These are phyloP conservation scores for Nebria ingens DNA, from an alignment of 1,140 invertebrate genomes.

Conservation along the genomic window DNA sequence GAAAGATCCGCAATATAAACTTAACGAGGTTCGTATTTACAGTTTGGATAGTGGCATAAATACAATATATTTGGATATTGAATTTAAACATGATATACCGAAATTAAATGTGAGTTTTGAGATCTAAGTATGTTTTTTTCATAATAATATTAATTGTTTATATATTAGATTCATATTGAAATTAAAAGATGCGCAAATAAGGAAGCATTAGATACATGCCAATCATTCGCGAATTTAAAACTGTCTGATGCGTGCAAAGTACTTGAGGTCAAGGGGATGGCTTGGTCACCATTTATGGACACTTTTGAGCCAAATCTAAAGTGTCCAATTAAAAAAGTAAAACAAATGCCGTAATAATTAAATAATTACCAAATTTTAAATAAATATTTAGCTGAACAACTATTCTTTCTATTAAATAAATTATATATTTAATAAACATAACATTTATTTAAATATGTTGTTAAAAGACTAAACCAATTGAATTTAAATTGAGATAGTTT, in stretches of 20 bases:
- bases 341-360: too few species aligned
- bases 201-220: background rate
- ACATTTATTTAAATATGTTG: too few species aligned
- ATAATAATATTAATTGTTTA: background rate
- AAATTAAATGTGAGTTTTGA: background rate
- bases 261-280: background rate
- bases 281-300: background rate
- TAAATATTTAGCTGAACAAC: too few species aligned
- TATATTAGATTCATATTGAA: background rate
- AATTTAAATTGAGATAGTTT: too few species aligned
- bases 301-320: background rate
- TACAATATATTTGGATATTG: background rate
- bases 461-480: too few species aligned
- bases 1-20: background rate
- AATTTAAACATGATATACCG: background rate
- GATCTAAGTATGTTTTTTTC: background rate
- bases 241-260: background rate
- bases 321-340: background rate
- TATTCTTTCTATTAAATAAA: too few species aligned
- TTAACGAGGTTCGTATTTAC: background rate
- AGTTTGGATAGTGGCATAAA: background rate
- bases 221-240: background rate
- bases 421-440: too few species aligned
- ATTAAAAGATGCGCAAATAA: background rate
- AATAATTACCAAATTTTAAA: too few species aligned